These are phyloP conservation scores for Asarcornis scutulata DNA, from an alignment of 2,113 vertebrate genomes.

Conservation along the genomic window DNA sequence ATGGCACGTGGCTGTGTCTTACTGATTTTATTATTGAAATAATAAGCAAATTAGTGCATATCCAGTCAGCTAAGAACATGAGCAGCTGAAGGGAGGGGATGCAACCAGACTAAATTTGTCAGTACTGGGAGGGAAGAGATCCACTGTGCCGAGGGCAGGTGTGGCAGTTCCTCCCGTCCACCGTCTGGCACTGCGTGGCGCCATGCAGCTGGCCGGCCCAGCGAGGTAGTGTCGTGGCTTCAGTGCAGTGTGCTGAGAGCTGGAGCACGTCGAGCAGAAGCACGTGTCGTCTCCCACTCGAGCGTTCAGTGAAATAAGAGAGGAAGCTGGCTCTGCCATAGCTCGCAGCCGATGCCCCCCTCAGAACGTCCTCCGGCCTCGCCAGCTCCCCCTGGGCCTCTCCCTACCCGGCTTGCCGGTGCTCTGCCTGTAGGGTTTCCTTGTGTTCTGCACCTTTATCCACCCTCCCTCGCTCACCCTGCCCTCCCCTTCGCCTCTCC, in stretches of 20 bases:
- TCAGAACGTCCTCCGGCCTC: conserved; percentile 77
- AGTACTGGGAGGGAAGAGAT: neutral
- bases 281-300: neutral
- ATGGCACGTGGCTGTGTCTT: neutral
- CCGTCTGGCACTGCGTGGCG: rapidly evolving
- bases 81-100: neutral
- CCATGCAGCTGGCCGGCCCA: neutral
- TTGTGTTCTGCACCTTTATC: conserved; percentile 90
- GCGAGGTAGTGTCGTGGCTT: neutral
- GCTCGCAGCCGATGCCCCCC: neutral
- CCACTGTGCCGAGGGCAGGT: neutral
- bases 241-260: neutral
- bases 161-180: neutral
- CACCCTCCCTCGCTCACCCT: conserved; percentile 87
- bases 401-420: conserved; percentile 82
- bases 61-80: neutral
- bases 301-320: neutral
- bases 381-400: conserved; percentile 78
- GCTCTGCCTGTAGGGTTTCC: conserved; percentile 79
- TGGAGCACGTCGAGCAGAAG: neutral
- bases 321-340: neutral
- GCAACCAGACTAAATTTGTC: neutral
- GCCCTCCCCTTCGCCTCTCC: conserved; percentile 75
- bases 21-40: conserved; percentile 25
- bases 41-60: neutral